These are phyloP conservation scores for Aphrophora alni DNA, from an alignment of 2,888 invertebrate genomes.

Conservation along the genomic window DNA sequence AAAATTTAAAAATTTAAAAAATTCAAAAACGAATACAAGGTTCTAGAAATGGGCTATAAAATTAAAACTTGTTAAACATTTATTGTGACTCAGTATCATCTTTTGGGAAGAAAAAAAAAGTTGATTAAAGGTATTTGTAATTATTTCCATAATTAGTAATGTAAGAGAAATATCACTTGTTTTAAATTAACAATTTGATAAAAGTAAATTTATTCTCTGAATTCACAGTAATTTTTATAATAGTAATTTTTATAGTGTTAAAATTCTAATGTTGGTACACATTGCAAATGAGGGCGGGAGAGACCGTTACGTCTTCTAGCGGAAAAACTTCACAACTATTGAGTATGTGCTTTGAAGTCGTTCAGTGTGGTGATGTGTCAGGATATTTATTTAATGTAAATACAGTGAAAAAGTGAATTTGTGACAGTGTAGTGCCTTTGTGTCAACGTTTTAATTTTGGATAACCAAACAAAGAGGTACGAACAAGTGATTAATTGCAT, in stretches of 20 bases:
- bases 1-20: too few relatives aligned
- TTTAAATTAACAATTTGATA: too few relatives aligned
- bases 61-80: too few relatives aligned
- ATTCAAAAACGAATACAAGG: too few relatives aligned
- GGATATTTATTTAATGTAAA: background rate
- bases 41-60: too few relatives aligned
- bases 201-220: too few relatives aligned
- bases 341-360: background rate
- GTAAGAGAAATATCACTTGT: too few relatives aligned
- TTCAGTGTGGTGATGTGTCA: constrained; percentile 9
- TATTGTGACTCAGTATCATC: too few relatives aligned
- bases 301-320: constrained; percentile 18
- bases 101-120: too few relatives aligned
- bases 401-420: background rate
- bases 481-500: background rate
- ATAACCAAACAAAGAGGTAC: background rate
- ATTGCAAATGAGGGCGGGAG: constrained; percentile 25
- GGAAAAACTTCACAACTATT: constrained; percentile 28
- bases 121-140: too few relatives aligned
- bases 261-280: background rate
- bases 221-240: too few relatives aligned
- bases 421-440: background rate
- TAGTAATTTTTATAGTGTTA: background rate
- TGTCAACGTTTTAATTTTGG: background rate
- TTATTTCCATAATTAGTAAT: too few relatives aligned